These are phyloP conservation scores for Andrena trimmerana DNA, from an alignment of 2,888 invertebrate genomes.

Conservation along the genomic window DNA sequence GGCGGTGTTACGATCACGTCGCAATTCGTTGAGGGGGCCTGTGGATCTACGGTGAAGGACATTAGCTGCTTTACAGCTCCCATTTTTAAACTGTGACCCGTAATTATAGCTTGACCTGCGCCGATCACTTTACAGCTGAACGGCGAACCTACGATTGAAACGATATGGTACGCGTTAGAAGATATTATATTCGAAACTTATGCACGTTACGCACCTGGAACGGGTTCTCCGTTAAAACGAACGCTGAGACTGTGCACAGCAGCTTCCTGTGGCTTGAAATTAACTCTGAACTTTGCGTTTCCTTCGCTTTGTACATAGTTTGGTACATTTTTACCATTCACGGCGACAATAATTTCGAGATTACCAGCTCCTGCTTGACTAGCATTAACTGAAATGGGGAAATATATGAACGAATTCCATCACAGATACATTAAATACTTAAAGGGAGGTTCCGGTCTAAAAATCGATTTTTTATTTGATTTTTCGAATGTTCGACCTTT, in stretches of 20 bases:
- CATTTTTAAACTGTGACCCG: conserved; percentile 90
- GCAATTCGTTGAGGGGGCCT: conserved; percentile 81
- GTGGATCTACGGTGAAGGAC: conserved; percentile 87
- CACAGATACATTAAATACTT: neutral
- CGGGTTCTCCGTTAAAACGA: conserved; percentile 90
- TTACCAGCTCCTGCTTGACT: conserved; percentile 98
- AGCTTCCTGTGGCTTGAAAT: conserved; percentile 98
- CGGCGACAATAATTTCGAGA: conserved; percentile 98
- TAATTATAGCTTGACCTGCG: conserved; percentile 88
- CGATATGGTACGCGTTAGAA: neutral
- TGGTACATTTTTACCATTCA: conserved; percentile 98
- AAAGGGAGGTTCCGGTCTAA: too few species aligned
- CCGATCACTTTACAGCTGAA: conserved; percentile 94
- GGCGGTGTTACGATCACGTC: conserved; percentile 91
- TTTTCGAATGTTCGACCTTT: too few species aligned
- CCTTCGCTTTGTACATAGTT: conserved; percentile 99
- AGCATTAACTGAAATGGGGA: conserved; percentile 96
- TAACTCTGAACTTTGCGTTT: conserved; percentile 96
- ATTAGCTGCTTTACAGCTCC: conserved; percentile 90
- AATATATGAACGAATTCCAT: conserved; percentile 76
- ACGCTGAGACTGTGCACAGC: conserved; percentile 97
- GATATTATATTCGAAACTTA: neutral
- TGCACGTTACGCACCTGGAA: conserved; percentile 86
- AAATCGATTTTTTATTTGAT: too few species aligned
- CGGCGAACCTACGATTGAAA: conserved; percentile 90